Conservation (phyloP, 2,113 vertebrate genomes). For the Gambusia holbrooki region DNA sequence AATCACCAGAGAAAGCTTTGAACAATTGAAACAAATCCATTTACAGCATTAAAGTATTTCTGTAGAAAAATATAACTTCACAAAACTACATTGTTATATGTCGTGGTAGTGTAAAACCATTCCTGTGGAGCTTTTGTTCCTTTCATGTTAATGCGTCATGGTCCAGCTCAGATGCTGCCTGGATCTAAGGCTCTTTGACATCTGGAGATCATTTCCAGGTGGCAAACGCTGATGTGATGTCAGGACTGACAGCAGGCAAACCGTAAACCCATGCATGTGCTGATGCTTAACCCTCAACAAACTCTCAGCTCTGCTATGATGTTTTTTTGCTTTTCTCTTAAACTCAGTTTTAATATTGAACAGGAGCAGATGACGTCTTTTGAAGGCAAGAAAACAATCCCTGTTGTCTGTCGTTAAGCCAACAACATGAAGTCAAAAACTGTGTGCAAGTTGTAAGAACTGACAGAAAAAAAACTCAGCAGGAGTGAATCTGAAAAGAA, state of each 20-base stretch:
- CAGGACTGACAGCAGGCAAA: conserved; percentile 38
- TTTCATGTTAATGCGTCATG: conserved; percentile 10
- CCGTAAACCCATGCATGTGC: conserved; percentile 29
- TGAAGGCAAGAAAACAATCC: conserved; percentile 37
- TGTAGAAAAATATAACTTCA: neutral
- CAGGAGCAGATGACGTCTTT: conserved; percentile 56
- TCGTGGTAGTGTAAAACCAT: no score
- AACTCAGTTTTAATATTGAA: conserved; percentile 59
- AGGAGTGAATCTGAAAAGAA: neutral
- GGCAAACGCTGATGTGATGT: conserved; percentile 35
- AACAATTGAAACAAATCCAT: neutral
- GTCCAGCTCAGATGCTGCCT: neutral
- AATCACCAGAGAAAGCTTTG: neutral
- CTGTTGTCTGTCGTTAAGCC: conserved; percentile 17
- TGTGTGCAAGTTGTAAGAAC: conserved; percentile 2
- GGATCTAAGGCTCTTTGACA: neutral
- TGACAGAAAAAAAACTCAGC: neutral
- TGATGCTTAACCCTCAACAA: conserved; percentile 38
- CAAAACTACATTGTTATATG: neutral
- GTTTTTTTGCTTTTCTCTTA: conserved; percentile 45
- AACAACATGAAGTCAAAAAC: neutral
- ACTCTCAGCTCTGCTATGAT: conserved; percentile 34
- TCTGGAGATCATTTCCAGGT: conserved; percentile 28
- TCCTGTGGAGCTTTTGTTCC: neutral
- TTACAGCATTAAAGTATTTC: neutral